A percentile compares a stretch with the other conserved stretches of the same genome.
Evolutionary conservation across 1,140 invertebrate species (phyloP).

Genomic region (Bombus fervidus): DNA sequence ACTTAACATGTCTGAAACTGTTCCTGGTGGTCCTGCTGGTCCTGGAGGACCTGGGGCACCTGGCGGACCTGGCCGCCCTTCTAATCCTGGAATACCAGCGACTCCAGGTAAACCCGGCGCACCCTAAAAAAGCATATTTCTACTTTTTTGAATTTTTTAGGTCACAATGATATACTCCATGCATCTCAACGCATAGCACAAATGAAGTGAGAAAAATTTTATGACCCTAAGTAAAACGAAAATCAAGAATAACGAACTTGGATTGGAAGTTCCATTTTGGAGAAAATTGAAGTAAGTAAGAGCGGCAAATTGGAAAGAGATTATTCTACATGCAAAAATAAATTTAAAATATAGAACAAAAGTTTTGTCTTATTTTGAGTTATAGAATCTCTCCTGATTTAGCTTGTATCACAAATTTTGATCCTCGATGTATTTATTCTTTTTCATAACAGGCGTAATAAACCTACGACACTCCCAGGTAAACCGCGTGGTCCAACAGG

Average conservation of each 20-base stretch:
- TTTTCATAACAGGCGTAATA: neutral
- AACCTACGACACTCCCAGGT: conserved; percentile 82
- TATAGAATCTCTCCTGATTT: too few species aligned
- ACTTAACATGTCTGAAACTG: conserved; percentile 70
- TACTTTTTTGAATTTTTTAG: neutral
- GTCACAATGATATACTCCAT: too few species aligned
- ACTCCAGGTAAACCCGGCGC: conserved; percentile 80
- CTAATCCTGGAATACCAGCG: conserved; percentile 81
- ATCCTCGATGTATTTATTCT: neutral
- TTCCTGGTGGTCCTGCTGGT: conserved; percentile 79
- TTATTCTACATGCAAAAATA: too few species aligned
- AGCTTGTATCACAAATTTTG: neutral
- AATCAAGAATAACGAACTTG: too few species aligned
- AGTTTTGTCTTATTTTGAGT: too few species aligned
- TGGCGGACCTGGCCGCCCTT: conserved; percentile 74
- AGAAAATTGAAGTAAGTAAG: neutral
- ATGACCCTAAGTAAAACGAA: too few species aligned
- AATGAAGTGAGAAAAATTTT: too few species aligned
- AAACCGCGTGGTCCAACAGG: conserved; percentile 85
- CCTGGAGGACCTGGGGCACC: conserved; percentile 76
- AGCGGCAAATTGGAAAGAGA: too few species aligned
- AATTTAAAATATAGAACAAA: too few species aligned
- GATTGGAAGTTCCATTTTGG: too few species aligned
- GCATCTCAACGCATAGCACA: too few species aligned
- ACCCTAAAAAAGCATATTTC: conserved; percentile 46